These are phyloP conservation scores for Nematostella vectensis DNA, from an alignment of 92 coral and sea anemone species.

Conservation along the genomic window DNA sequence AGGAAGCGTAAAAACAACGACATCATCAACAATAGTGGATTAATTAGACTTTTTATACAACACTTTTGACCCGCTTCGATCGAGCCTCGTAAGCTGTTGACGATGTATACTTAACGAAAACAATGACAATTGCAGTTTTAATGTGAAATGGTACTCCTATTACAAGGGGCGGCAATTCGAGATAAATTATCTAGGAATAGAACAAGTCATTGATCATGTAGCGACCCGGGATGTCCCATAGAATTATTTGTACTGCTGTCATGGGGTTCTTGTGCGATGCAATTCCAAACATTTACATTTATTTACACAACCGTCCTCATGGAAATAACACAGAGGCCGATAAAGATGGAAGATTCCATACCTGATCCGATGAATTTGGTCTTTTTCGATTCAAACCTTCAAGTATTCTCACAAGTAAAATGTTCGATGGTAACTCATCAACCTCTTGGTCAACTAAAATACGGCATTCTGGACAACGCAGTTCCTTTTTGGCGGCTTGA, in stretches of 20 bases:
- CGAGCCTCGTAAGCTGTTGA: neutral
- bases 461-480: conserved; percentile 95
- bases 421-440: conserved; percentile 77
- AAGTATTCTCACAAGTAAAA: conserved; percentile 68
- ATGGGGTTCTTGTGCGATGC: neutral
- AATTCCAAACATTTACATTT: neutral
- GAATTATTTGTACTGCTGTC: no score
- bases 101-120: no score
- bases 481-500: conserved; percentile 65
- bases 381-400: conserved; percentile 70
- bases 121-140: no score
- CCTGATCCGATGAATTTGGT: conserved; percentile 23
- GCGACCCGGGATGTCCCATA: no score
- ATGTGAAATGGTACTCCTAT: no score
- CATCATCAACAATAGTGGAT: no score
- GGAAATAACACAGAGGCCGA: conserved; percentile 6
- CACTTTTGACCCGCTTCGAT: neutral
- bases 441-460: conserved; percentile 67
- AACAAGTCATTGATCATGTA: no score
- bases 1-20: no score
- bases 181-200: no score
- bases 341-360: conserved; percentile 27
- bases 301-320: neutral
- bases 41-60: neutral
- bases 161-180: no score